Conservation (phyloP, 2,797 vertebrate species). For the Oreortyx pictus region DNA sequence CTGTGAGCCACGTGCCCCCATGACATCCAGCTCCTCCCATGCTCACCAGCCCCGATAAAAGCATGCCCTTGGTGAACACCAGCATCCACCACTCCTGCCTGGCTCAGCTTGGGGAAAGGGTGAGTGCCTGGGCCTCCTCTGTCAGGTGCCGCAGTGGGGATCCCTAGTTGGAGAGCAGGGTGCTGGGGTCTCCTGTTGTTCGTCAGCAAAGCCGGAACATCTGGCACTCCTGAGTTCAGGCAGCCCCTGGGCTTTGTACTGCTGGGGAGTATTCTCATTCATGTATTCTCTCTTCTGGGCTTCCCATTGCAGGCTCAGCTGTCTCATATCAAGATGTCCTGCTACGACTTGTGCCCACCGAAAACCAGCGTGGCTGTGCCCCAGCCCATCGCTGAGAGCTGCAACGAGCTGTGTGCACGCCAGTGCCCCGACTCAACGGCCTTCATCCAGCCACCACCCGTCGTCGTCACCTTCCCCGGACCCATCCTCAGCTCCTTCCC, state of each 20-base stretch:
- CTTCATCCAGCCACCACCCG: background rate
- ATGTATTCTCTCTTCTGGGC: fast-evolving
- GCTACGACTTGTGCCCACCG: background rate
- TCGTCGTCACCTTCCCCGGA: constrained; percentile 10
- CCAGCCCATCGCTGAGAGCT: background rate
- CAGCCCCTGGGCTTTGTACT: background rate
- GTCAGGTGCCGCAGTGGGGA: background rate
- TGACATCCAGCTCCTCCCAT: background rate
- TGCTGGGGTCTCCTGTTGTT: no score
- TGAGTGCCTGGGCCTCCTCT: background rate
- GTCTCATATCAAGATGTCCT: background rate
- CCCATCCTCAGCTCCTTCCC: background rate
- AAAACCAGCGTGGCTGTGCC: background rate
- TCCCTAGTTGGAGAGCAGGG: background rate
- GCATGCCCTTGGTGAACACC: background rate
- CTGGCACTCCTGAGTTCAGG: no score
- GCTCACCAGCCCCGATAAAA: background rate
- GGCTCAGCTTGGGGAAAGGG: background rate
- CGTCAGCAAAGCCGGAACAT: no score
- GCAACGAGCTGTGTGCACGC: background rate
- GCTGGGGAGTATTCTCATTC: background rate
- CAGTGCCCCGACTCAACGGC: background rate
- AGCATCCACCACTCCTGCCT: background rate
- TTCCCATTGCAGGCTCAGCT: background rate
- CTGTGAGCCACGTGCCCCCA: background rate